Base-by-base conservation (phyloP, 1,140 invertebrate genomes). In the Drosophila parvula region DNA sequence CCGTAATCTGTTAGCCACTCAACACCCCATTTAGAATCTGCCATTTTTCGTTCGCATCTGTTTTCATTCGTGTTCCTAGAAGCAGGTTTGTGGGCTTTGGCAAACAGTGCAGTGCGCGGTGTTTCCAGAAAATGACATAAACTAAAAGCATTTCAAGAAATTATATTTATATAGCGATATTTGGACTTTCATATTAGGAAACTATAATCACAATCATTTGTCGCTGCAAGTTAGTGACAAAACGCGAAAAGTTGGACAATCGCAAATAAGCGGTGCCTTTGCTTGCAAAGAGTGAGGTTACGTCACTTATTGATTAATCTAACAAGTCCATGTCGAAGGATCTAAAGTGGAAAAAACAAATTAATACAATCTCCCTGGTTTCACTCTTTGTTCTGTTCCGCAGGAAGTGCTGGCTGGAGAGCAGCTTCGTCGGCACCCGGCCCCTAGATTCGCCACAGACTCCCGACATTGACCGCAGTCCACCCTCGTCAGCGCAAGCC, bases 371-470 rank as follows among this genome's bases (percentile, higher is more conserved):
- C 12, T 22, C 4, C 32, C 5, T 14, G 4, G 1, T 18, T n/a
- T 60, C 32, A 18, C 32, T 12, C 14, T 11, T 32, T 12, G 4
- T 22, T 32, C 18, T 53, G 11, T 14, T 11, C 9, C 22, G 16
- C 64, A 92, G 91, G 78, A 92, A 90, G 75, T 97, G 96, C 91
- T 98, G 97, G 97, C 94, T 98, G 91, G 97, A 98, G 92, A 97
- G 96, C 92, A 97, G 96, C 65, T 98, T 98, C 93, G 96, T 98
- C 70, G 95, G 97, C 71, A 96, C 95, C 76, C 95, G 96, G 80
- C 96, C 96, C 8, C 92, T 97, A 79, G 96, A 97, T 71, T 96
- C 96, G 40, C 96, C 96, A 12, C 95, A 96, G 92, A 97, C 96
- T 64, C 96, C 96, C 32, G 93, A 96, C 68, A 95, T 94, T 50